Percentiles rank a stretch among this genome's conserved stretches.
These are phyloP conservation scores for Nycticorax nycticorax DNA, from an alignment of 2,113 vertebrate genomes.

Conservation along the genomic window DNA sequence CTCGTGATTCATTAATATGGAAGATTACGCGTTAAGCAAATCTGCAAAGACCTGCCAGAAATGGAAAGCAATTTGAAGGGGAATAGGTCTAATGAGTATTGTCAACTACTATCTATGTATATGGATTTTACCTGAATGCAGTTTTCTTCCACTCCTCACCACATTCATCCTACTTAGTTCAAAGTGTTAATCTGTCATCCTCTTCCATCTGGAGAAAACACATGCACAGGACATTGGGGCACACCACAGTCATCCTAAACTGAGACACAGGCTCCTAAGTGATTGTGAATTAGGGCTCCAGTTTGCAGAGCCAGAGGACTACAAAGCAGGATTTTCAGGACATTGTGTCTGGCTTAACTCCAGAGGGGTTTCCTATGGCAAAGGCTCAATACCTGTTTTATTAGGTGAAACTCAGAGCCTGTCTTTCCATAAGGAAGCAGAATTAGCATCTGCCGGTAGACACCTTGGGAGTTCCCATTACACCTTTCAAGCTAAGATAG, in stretches of 20 bases:
- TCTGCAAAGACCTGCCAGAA: conserved; percentile 28
- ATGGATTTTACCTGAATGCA: conserved; percentile 40
- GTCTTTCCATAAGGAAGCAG: neutral
- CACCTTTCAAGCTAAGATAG: neutral
- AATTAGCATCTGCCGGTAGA: neutral
- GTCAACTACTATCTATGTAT: neutral
- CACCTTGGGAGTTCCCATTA: neutral
- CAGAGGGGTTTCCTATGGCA: neutral
- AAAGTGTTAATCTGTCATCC: conserved; percentile 41
- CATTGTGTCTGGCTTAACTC: neutral
- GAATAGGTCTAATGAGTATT: conserved; percentile 16
- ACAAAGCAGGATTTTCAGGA: neutral
- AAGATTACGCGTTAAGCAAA: conserved; percentile 20
- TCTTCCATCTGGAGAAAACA: neutral
- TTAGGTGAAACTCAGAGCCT: neutral
- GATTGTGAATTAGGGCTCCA: neutral
- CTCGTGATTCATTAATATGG: neutral
- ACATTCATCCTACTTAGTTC: conserved; percentile 29
- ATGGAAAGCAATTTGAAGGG: conserved; percentile 40
- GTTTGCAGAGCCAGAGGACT: neutral
- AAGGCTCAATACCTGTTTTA: neutral
- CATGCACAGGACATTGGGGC: accelerated
- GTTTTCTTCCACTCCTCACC: conserved; percentile 45
- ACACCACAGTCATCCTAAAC: conserved; percentile 6
- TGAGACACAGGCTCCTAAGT: neutral